Evolutionary conservation across 2,888 invertebrate species (phyloP).

Genomic region (Malachius bipustulatus): DNA sequence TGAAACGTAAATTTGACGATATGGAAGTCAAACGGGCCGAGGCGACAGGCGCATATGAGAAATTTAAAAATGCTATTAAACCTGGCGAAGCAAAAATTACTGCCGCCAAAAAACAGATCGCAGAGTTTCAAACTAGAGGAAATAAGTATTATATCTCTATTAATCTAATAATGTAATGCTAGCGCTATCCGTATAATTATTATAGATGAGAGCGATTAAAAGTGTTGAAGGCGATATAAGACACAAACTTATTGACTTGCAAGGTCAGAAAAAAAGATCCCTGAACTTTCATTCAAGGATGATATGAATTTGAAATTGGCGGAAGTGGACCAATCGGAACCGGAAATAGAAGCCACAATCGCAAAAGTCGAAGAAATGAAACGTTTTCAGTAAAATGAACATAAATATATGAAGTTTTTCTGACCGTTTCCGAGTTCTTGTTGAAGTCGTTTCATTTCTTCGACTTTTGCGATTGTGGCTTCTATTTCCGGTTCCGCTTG

Average conservation of each 20-base stretch:
- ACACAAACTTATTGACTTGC: slow-evolving; percentile 3
- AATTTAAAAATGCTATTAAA: slow-evolving; percentile 37
- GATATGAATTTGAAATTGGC: slow-evolving; percentile 37
- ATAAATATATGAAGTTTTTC: no score
- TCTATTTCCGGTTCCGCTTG: no score
- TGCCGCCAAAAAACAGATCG: slow-evolving; percentile 30
- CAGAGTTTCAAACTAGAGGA: slow-evolving; percentile 24
- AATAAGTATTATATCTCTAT: slow-evolving; percentile 16
- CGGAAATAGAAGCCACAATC: slow-evolving; percentile 39
- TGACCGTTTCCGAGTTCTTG: no score
- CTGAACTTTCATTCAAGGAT: slow-evolving; percentile 34
- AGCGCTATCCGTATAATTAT: not conserved
- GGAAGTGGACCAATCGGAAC: slow-evolving; percentile 39
- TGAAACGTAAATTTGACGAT: slow-evolving; percentile 41
- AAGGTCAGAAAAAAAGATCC: slow-evolving; percentile 30
- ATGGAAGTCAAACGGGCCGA: slow-evolving; percentile 37
- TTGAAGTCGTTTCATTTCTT: no score
- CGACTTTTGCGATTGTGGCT: no score
- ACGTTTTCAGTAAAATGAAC: no score
- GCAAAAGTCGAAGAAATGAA: slow-evolving; percentile 42
- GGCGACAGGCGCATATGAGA: slow-evolving; percentile 36
- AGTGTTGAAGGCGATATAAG: not conserved
- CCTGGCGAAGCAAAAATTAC: slow-evolving; percentile 40
- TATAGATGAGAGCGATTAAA: slow-evolving; percentile 34
- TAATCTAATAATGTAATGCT: slow-evolving; percentile 5